Conservation (phyloP, 2,888 invertebrate genomes). For the Carterocephalus palaemon region DNA sequence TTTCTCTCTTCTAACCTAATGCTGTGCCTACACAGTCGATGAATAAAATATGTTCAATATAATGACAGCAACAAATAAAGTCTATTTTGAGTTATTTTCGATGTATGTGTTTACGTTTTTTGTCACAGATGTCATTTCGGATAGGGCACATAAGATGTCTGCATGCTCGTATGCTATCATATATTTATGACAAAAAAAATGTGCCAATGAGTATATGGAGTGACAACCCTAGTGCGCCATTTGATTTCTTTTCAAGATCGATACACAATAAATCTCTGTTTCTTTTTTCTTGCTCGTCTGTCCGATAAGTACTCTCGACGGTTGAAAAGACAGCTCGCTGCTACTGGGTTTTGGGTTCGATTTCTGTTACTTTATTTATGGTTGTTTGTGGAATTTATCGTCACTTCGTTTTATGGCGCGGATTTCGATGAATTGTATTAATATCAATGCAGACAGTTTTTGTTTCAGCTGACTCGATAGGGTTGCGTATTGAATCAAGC, state of each 20-base stretch:
- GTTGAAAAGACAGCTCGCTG: conserved; percentile 53
- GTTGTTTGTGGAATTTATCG: conserved; percentile 50
- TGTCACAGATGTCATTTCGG: too few species aligned
- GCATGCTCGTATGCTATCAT: too few species aligned
- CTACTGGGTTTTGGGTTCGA: conserved; percentile 58
- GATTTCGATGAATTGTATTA: conserved; percentile 48
- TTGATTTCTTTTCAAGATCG: conserved; percentile 65
- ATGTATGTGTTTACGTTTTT: not conserved
- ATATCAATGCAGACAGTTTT: conserved; percentile 30
- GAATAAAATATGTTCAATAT: too few species aligned
- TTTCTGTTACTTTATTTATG: conserved; percentile 48
- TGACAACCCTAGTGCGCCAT: conserved; percentile 35
- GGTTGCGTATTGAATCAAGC: conserved; percentile 3
- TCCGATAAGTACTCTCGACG: conserved; percentile 49
- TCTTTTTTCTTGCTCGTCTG: conserved; percentile 49
- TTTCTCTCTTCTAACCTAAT: too few species aligned
- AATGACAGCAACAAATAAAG: too few species aligned
- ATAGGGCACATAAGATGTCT: too few species aligned
- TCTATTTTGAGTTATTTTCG: too few species aligned
- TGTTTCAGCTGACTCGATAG: conserved; percentile 6
- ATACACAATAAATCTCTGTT: conserved; percentile 65
- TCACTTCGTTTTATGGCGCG: conserved; percentile 46
- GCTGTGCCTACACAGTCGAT: too few species aligned
- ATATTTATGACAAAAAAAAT: too few species aligned
- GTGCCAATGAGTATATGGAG: too few species aligned